Percentiles rank a stretch among this genome's conserved stretches.
Conservation (phyloP, 1,140 invertebrate species). For the Chironomus striatipennis region DNA sequence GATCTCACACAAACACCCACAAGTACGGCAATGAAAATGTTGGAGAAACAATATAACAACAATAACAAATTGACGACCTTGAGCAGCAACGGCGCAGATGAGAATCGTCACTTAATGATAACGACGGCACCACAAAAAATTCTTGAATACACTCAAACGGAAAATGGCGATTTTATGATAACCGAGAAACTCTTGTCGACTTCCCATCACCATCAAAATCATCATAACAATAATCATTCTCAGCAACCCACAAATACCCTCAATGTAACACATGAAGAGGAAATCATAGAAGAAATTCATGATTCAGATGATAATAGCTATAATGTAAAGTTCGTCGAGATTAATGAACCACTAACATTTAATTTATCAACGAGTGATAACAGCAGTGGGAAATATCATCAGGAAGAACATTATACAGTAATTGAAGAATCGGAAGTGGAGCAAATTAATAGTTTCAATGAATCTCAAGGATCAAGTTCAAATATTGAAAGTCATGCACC, state of each 20-base stretch:
- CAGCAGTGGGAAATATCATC: background rate
- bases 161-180: conserved; percentile 14
- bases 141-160: conserved; percentile 13
- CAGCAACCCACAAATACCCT: background rate
- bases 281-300: conserved; percentile 16
- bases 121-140: conserved; percentile 16
- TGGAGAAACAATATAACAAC: background rate
- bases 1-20: conserved; percentile 17
- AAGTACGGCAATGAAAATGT: background rate
- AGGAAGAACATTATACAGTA: background rate
- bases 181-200: background rate
- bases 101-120: conserved; percentile 20
- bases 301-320: background rate
- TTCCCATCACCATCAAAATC: background rate
- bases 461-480: background rate
- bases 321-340: background rate
- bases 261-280: background rate
- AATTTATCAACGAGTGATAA: background rate
- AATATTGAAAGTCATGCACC: background rate
- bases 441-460: background rate
- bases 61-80: conserved; percentile 16
- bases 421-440: background rate
- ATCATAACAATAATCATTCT: background rate
- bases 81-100: conserved; percentile 13
- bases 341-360: background rate